Percentiles rank a stretch among this genome's conserved stretches.
These are phyloP conservation scores for Sinella curviseta DNA, from an alignment of 1,140 invertebrate genomes.

Conservation along the genomic window DNA sequence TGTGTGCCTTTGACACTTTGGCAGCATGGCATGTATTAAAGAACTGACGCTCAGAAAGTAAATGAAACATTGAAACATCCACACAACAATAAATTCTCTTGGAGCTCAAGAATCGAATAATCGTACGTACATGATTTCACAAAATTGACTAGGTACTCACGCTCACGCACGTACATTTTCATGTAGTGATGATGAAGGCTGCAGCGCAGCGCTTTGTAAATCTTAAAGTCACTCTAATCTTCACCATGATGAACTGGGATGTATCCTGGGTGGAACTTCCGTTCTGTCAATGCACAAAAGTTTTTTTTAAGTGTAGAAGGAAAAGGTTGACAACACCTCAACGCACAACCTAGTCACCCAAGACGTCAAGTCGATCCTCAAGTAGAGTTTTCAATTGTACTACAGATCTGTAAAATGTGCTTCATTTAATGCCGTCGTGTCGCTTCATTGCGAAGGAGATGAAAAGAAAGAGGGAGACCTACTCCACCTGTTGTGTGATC, in stretches of 20 bases:
- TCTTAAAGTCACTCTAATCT: too few relatives aligned
- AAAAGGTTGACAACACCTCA: constrained; percentile 7
- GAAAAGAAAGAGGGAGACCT: too few relatives aligned
- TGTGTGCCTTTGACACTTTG: not conserved
- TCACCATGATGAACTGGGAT: not conserved
- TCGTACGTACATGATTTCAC: too few relatives aligned
- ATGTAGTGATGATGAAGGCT: not conserved
- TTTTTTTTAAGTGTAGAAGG: too few relatives aligned
- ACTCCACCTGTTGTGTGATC: too few relatives aligned
- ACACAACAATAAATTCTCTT: not conserved
- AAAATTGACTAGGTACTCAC: not conserved
- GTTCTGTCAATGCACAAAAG: not conserved
- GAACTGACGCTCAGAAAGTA: not conserved
- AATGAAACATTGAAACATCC: not conserved
- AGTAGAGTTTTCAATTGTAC: not conserved
- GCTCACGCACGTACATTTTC: not conserved
- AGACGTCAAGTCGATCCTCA: not conserved
- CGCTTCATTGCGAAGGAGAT: too few relatives aligned
- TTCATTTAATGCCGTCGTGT: too few relatives aligned
- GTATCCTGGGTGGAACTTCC: not conserved
- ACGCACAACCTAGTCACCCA: constrained; percentile 4
- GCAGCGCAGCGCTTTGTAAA: too few relatives aligned
- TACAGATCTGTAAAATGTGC: too few relatives aligned
- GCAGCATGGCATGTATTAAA: not conserved
- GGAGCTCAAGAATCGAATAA: too few relatives aligned